Base-by-base conservation (phyloP, 2,797 vertebrate species). In the Craterocephalus amniculus region DNA sequence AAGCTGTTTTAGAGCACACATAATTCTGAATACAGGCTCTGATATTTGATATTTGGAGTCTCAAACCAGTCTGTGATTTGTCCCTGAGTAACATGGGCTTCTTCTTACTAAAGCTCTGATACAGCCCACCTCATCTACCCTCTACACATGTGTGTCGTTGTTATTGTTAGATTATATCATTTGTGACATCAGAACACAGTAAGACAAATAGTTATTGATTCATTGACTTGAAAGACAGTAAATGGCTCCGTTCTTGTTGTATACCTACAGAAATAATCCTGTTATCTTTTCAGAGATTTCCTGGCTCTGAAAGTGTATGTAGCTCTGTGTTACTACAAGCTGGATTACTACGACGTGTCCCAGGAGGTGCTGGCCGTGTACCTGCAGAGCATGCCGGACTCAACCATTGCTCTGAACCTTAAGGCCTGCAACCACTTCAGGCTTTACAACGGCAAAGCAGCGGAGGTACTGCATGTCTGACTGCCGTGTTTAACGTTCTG, bases 351-450 rank as follows among this genome's bases (percentile, higher is more conserved):
- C 34, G 98, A 99, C 59, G 96, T 99, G 31, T 99, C 98, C 52
- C 97, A 99, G 87, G 97, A 99, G 85, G 97, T 99, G 36, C 79
- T 99, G 86, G 96, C 97, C 0, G 95, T 97, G 70, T 99, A 99
- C 90, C 95, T 99, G 76, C 97, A 99, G 85, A 97, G 95, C 74
- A 94, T 99, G 78, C 96, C 97, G 1, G 97, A 99, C 87, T 99
- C 97, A 56, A 97, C 97, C 55, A 98, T 98, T 59, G 98, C 98
- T 56, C 96, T 99, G 77, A 99, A 99, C 84, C 96, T 99, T 14
- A 99, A 99, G 87, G 97, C 98, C 83, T 99, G 98, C 84, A 99
- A 99, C 88, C 95, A 97, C 88, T 99, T 98, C 84, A 95, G 96
- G 83, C 96, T 99, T 36, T 98, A 96, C 92, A 98, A 97, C 0